Base-by-base conservation (phyloP, 2,113 vertebrate species). In the Uropsilus gracilis region DNA sequence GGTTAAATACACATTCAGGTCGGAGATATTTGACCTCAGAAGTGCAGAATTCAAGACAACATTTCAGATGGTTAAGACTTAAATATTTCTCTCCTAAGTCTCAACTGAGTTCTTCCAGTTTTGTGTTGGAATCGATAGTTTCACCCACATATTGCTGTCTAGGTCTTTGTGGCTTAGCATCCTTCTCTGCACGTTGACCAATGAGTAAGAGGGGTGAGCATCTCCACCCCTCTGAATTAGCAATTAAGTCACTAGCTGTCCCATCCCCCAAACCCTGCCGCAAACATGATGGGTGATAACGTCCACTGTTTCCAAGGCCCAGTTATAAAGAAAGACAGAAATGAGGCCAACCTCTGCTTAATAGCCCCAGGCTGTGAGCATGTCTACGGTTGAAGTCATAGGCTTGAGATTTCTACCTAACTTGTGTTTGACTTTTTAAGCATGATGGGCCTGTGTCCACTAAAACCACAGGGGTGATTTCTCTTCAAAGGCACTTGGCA, bases 401-500 rank as follows among this genome's bases (percentile, higher is more conserved):
- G 96, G 76, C 78, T 92, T 82, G 81, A 82, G 69, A 44, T 91
- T 97, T 80, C 86, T 89, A 81, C 48, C 22, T 86, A 57, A 89
- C 75, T 96, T 92, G 90, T 95, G 55, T 93, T 93, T 78, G 93
- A 89, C 63, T 96, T 96, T 94, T 85, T 96, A 94, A 95, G 42
- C 96, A 28, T 26, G 0, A 48, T 96, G 72, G 88, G 89, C 61
- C 16, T 96, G 95, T 97, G 83, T 87, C 61, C 95, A 89, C 97
- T 98, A 93, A 98, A 98, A 96, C 89, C 93, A 97, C 94, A 96
- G 88, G 94, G 94, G 90, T 53, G 97, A 3, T 98, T 98, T 98
- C 90, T 98, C 96, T 98, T 94, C 90, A 92, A 98, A 99, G 99
- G 99, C 99, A 75, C 98, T 99, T 42, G 99, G 99, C 91, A 99